Base-by-base conservation (phyloP, 2,113 vertebrate species). In the Paralichthys olivaceus region DNA sequence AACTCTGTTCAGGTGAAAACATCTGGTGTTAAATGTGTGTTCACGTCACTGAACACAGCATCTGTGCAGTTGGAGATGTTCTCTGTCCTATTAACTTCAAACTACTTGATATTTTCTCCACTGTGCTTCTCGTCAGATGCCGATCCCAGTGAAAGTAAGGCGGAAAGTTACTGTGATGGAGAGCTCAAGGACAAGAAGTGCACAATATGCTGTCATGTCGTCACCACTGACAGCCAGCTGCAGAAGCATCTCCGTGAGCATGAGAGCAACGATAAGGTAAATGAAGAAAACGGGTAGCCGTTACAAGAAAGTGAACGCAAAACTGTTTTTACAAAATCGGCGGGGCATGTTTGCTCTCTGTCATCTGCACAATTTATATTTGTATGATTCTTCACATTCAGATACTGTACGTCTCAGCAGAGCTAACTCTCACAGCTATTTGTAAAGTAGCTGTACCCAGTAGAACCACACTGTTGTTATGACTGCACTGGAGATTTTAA, bases 201-300 rank as follows among this genome's bases (percentile, higher is more conserved):
- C 92, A 95, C 94, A 11, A 94, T 97, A 82, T 99, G 98, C 85
- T 93, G 96, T 71, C 95, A 96, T 75, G 94, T 93, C 75, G 98
- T 97, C 70, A 93, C 94, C 73, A 98, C 96, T 53, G 97, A 97
- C 72, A 96, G 95, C 79, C 97, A 97, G 79, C 95, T 98, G 64
- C 97, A 98, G 84, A 96, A 96, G 92, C 98, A 99, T 87, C 96
- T 96, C 82, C 95, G 95, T 56, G 96, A 97, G 75, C 98, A 99
- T 91, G 96, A 98, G 90, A 88, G 90, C 80, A 98, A 99, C 80
- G 97, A 99, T 87, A 99, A 99, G 96, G 98, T 95, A 87, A 63
- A 87, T 29, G 0, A n/a, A 8, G 53, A 59, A 0, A 3, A 51
- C 32, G 22, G 2, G 23, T 22, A 4, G 17, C 7, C 34, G 49